These are phyloP conservation scores for Tetraneura akinire DNA, from an alignment of 1,140 invertebrate genomes.

Conservation along the genomic window DNA sequence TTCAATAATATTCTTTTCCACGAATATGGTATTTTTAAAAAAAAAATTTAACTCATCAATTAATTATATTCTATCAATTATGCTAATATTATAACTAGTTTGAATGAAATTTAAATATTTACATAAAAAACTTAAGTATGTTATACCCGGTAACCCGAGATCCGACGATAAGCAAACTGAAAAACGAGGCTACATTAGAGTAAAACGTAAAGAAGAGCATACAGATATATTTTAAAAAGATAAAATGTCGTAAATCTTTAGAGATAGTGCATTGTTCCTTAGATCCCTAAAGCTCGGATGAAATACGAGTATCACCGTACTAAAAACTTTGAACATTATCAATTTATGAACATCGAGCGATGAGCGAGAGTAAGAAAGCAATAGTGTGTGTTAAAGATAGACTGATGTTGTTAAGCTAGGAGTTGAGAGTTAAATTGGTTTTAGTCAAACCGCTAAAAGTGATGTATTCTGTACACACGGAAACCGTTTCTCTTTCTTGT, in stretches of 20 bases:
- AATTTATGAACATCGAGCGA: slow-evolving; percentile 42
- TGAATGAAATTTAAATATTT: not conserved
- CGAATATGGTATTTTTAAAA: too few species aligned
- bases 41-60: too few species aligned
- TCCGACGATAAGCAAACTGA: not conserved
- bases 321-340: slow-evolving; percentile 47
- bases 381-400: slow-evolving; percentile 47
- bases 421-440: slow-evolving; percentile 37
- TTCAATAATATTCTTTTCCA: too few species aligned
- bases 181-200: slow-evolving; percentile 9
- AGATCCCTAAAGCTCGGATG: slow-evolving; percentile 12
- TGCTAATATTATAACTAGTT: too few species aligned
- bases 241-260: slow-evolving; percentile 42
- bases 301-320: slow-evolving; percentile 32
- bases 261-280: slow-evolving; percentile 29
- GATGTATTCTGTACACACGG: not conserved
- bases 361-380: not conserved
- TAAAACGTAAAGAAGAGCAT: slow-evolving; percentile 1
- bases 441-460: slow-evolving; percentile 18
- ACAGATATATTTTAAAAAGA: slow-evolving; percentile 37
- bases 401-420: slow-evolving; percentile 27
- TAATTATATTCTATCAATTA: not conserved
- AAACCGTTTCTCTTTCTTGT: not conserved
- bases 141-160: too few species aligned
- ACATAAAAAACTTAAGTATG: not conserved